Conservation (phyloP, 2,888 invertebrate species). For the Pteria penguin region DNA sequence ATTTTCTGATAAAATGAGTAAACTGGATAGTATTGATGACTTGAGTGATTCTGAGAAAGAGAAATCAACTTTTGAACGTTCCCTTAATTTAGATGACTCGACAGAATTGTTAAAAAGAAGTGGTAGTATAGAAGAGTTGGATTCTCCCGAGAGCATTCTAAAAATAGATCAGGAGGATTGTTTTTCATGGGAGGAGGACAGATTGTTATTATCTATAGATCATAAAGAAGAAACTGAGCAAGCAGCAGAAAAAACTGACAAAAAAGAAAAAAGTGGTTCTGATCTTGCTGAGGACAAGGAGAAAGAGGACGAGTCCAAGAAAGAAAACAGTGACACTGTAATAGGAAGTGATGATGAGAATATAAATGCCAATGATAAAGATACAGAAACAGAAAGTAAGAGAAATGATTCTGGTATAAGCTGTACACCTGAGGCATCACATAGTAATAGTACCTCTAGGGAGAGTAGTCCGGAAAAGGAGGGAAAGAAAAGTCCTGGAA, state of each 20-base stretch:
- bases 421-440: neutral
- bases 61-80: conserved; percentile 37
- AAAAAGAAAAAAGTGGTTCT: conserved; percentile 12
- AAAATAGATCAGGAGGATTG: conserved; percentile 74
- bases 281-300: conserved; percentile 6
- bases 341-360: conserved; percentile 22
- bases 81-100: conserved; percentile 45
- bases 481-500: conserved; percentile 46
- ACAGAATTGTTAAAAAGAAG: conserved; percentile 27
- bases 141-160: conserved; percentile 74
- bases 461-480: conserved; percentile 6
- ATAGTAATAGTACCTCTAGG: neutral
- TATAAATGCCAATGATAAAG: conserved; percentile 9
- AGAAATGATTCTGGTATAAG: conserved; percentile 33
- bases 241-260: conserved; percentile 11
- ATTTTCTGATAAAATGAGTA: conserved; percentile 44
- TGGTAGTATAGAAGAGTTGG: conserved; percentile 66
- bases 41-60: conserved; percentile 30
- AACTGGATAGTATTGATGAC: conserved; percentile 18
- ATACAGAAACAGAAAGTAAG: conserved; percentile 39
- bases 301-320: conserved; percentile 8
- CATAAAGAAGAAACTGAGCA: conserved; percentile 40
- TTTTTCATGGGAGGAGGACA: conserved; percentile 77
- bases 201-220: conserved; percentile 69
- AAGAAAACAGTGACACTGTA: neutral